Conservation (phyloP, 30 jellyfish, hydroid and myxozoan genomes). For the Catostylus mosaicus region DNA sequence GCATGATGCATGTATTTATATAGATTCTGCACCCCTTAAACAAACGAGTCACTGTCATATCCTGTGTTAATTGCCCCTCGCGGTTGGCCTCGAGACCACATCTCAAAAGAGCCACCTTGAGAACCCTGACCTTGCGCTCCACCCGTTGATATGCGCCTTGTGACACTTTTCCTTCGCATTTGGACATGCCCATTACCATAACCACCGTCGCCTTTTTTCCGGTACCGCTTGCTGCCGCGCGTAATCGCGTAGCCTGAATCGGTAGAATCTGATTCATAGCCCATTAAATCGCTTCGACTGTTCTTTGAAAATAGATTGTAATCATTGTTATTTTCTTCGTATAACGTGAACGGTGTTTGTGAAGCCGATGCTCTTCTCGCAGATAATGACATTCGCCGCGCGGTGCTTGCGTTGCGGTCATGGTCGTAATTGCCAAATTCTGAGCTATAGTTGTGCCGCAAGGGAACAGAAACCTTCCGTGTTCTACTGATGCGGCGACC, state of each 20-base stretch:
- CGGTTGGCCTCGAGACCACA: slow-evolving; percentile 48
- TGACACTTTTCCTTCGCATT: slow-evolving; percentile 3
- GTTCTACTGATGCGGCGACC: background rate
- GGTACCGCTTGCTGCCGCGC: slow-evolving; percentile 51
- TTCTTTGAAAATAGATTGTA: background rate
- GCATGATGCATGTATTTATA: too few relatives aligned
- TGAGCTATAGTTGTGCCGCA: background rate
- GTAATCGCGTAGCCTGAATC: slow-evolving; percentile 63
- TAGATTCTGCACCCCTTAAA: too few relatives aligned
- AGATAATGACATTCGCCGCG: background rate
- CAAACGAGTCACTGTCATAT: slow-evolving; percentile 62
- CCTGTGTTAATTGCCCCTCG: background rate
- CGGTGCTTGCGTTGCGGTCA: background rate
- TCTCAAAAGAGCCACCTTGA: slow-evolving; percentile 20
- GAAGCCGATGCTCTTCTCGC: background rate
- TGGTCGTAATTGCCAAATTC: background rate
- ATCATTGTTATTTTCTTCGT: background rate
- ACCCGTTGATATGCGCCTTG: slow-evolving; percentile 1
- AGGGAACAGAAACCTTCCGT: background rate
- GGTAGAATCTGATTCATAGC: slow-evolving; percentile 63
- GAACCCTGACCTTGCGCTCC: background rate
- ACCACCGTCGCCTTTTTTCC: background rate
- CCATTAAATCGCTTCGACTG: slow-evolving; percentile 15
- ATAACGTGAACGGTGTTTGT: background rate
- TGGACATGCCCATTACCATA: background rate